Evolutionary conservation across 2,113 vertebrate genomes (phyloP).

Genomic region (Oceanodroma tethys): DNA sequence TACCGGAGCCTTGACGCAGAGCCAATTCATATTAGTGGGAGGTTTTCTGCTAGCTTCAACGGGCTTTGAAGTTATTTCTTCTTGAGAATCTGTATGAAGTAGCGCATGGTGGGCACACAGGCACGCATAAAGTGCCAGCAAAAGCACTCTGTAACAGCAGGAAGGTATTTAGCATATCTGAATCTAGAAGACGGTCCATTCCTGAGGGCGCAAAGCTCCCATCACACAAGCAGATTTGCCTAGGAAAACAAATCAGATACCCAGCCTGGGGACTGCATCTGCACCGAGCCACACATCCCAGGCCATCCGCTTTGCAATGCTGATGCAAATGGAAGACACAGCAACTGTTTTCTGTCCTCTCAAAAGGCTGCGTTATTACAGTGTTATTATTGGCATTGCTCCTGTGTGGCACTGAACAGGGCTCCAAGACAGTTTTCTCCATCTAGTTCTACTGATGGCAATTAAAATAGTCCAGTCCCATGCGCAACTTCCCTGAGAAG

Average conservation of each 20-base stretch:
- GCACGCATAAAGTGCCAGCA: too few species aligned
- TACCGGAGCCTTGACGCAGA: background rate
- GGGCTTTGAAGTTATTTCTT: background rate
- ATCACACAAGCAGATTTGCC: background rate
- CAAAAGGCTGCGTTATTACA: accelerated
- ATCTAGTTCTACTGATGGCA: accelerated
- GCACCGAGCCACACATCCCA: background rate
- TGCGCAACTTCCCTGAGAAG: accelerated
- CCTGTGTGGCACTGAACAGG: background rate
- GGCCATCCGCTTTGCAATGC: background rate
- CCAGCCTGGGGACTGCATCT: background rate
- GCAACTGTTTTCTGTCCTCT: background rate
- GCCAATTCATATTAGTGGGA: background rate
- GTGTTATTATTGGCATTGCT: accelerated
- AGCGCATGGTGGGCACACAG: accelerated
- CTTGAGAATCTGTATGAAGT: background rate
- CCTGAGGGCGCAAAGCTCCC: background rate
- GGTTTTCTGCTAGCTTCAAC: background rate
- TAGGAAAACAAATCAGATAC: background rate
- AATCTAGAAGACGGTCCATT: background rate
- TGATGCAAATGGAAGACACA: background rate
- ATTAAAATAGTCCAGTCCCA: accelerated
- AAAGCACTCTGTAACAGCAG: background rate
- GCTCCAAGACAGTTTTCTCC: accelerated
- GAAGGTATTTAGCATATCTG: background rate